Conservation (phyloP, 2,797 vertebrate species). For the Carapus acus region DNA sequence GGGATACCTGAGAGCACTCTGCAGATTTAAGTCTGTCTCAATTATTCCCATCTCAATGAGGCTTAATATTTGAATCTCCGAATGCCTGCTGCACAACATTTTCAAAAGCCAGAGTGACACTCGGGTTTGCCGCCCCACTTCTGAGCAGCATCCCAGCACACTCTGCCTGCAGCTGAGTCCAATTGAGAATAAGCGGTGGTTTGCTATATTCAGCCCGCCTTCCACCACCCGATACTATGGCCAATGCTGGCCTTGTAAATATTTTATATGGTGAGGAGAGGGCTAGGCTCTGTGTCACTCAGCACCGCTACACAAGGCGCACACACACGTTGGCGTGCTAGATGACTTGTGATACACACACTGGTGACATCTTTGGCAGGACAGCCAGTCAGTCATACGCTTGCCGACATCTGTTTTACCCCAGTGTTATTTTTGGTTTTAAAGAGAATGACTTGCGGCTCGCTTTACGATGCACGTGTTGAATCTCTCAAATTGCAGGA, state of each 20-base stretch:
- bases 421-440: slow-evolving; percentile 59
- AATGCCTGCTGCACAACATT: not conserved
- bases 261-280: slow-evolving; percentile 79
- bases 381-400: slow-evolving; percentile 49
- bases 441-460: slow-evolving; percentile 59
- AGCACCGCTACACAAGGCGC: slow-evolving; percentile 40
- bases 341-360: slow-evolving; percentile 58
- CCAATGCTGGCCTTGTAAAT: slow-evolving; percentile 81
- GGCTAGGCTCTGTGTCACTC: slow-evolving; percentile 69
- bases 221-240: slow-evolving; percentile 84
- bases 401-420: slow-evolving; percentile 62
- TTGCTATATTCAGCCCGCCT: slow-evolving; percentile 87
- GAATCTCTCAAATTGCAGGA: slow-evolving; percentile 44
- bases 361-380: slow-evolving; percentile 65
- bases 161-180: slow-evolving; percentile 68
- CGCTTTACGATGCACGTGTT: slow-evolving; percentile 52
- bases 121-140: slow-evolving; percentile 18
- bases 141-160: slow-evolving; percentile 47
- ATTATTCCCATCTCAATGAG: not conserved
- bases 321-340: slow-evolving; percentile 16
- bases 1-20: not conserved
- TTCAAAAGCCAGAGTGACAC: slow-evolving; percentile 14
- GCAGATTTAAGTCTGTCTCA: not conserved
- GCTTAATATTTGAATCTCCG: not conserved
- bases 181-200: slow-evolving; percentile 73